phyloP scores from a whole-genome alignment of 2,113 vertebrate genomes.

The Psittacula cyanocephala region DNA sequence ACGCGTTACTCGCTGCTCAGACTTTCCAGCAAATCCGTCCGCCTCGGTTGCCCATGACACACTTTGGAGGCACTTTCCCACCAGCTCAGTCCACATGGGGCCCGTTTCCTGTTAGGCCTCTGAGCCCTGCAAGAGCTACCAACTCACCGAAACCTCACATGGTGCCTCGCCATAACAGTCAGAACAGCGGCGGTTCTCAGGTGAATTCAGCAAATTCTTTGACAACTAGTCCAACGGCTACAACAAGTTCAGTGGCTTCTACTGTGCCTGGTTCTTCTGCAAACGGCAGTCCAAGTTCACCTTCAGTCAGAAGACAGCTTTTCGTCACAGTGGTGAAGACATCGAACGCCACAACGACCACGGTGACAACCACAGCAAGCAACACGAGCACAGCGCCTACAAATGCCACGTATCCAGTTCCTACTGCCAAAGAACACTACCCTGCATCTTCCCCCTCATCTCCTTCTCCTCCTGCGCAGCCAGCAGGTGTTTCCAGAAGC shows the following conservation, averaged over 20 bases:
- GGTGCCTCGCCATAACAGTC: slow-evolving; percentile 83
- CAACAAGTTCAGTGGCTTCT: slow-evolving; percentile 74
- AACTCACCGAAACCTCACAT: slow-evolving; percentile 94
- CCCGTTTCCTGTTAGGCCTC: slow-evolving; percentile 94
- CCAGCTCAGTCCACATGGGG: slow-evolving; percentile 96
- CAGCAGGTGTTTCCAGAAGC: slow-evolving; percentile 70
- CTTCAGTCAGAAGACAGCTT: slow-evolving; percentile 93
- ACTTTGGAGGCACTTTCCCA: slow-evolving; percentile 97
- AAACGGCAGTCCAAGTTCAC: slow-evolving; percentile 83
- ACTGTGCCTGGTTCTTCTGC: slow-evolving; percentile 75
- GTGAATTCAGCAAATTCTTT: slow-evolving; percentile 75
- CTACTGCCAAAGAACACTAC: slow-evolving; percentile 85
- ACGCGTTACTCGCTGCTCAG: slow-evolving; percentile 93
- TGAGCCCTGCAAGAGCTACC: slow-evolving; percentile 93
- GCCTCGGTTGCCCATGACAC: slow-evolving; percentile 95
- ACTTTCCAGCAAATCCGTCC: slow-evolving; percentile 99
- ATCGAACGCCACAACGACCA: slow-evolving; percentile 75
- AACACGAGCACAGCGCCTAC: slow-evolving; percentile 77
- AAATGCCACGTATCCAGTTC: slow-evolving; percentile 76
- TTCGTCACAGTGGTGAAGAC: slow-evolving; percentile 90
- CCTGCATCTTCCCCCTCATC: slow-evolving; percentile 77
- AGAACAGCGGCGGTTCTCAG: slow-evolving; percentile 85
- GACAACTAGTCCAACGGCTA: slow-evolving; percentile 73
- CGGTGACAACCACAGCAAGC: slow-evolving; percentile 79
- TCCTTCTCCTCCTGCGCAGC: slow-evolving; percentile 76